A percentile compares a stretch with the other conserved stretches of the same genome.
These are phyloP conservation scores for Todiramphus chloris DNA, from an alignment of 2,113 vertebrate species.

Conservation along the genomic window DNA sequence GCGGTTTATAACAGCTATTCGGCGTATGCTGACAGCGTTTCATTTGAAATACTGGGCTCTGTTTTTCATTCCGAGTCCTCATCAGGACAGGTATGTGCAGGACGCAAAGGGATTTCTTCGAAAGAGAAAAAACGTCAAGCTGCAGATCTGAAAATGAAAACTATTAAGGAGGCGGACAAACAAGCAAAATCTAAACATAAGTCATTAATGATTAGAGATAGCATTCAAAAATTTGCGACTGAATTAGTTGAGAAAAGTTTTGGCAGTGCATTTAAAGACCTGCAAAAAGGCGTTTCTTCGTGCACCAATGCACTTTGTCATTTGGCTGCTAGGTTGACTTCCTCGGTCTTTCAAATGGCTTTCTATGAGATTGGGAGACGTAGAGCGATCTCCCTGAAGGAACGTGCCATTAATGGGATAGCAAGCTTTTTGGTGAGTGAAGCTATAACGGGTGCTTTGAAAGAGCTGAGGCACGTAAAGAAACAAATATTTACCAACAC, in stretches of 20 bases:
- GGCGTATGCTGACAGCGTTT: constrained; percentile 88
- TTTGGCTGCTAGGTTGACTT: constrained; percentile 89
- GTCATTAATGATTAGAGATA: constrained; percentile 85
- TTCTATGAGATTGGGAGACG: constrained; percentile 95
- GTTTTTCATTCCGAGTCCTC: constrained; percentile 73
- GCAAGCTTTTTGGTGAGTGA: constrained; percentile 90
- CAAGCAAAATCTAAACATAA: constrained; percentile 79
- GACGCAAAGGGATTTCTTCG: not conserved
- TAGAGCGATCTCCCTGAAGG: constrained; percentile 85
- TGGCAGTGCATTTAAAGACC: constrained; percentile 91
- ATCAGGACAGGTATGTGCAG: not conserved
- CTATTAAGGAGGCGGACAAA: constrained; percentile 42
- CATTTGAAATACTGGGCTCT: constrained; percentile 88
- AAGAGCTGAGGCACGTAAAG: constrained; percentile 89
- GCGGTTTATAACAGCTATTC: constrained; percentile 82
- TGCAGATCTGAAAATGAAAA: constrained; percentile 16
- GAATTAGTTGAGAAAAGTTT: constrained; percentile 95
- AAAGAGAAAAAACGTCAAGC: constrained; percentile 47
- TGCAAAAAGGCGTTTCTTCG: constrained; percentile 92
- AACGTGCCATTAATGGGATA: constrained; percentile 88
- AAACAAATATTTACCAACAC: constrained; percentile 94
- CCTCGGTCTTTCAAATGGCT: constrained; percentile 95
- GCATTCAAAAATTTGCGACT: constrained; percentile 92
- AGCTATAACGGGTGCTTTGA: constrained; percentile 89
- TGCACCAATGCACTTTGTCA: constrained; percentile 93